These are phyloP conservation scores for Dendroctonus valens DNA, from an alignment of 1,140 invertebrate species.

Conservation along the genomic window DNA sequence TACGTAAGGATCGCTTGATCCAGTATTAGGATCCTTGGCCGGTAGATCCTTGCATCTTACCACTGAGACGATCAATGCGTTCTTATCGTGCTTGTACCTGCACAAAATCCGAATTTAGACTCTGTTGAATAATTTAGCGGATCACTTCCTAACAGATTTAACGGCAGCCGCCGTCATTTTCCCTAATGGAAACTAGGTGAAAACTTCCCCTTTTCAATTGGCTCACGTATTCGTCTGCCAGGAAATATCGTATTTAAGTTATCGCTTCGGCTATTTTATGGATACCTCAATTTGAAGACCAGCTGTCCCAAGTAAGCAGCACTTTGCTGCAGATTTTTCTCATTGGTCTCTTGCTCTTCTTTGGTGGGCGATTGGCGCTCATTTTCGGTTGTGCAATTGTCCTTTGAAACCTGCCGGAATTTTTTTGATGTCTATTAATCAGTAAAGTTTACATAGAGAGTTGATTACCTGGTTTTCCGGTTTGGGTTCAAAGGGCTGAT, in stretches of 20 bases:
- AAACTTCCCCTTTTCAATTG: no score
- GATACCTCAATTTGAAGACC: constrained; percentile 77
- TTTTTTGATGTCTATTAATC: not conserved
- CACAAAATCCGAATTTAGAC: constrained; percentile 7
- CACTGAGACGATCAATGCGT: constrained; percentile 87
- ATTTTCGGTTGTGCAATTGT: constrained; percentile 53
- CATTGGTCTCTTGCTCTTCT: constrained; percentile 61
- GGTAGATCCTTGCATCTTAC: constrained; percentile 82
- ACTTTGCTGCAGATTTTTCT: constrained; percentile 60
- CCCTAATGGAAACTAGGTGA: no score
- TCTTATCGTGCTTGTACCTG: constrained; percentile 84
- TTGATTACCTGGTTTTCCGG: constrained; percentile 47
- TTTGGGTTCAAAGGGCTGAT: constrained; percentile 44
- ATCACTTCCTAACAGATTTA: no score
- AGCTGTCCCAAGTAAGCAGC: constrained; percentile 73
- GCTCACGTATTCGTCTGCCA: no score
- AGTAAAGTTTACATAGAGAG: constrained; percentile 44
- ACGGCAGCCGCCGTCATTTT: no score
- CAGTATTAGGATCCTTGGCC: constrained; percentile 68
- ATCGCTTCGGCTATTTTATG: not conserved
- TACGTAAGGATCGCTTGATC: constrained; percentile 85
- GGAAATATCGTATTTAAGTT: no score
- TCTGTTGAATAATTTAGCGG: no score
- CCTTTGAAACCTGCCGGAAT: constrained; percentile 48
- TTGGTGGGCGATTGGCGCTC: constrained; percentile 56